phyloP scores from a whole-genome alignment of 53 echinoderm and acorn worm species.

The Astropecten irregularis region DNA sequence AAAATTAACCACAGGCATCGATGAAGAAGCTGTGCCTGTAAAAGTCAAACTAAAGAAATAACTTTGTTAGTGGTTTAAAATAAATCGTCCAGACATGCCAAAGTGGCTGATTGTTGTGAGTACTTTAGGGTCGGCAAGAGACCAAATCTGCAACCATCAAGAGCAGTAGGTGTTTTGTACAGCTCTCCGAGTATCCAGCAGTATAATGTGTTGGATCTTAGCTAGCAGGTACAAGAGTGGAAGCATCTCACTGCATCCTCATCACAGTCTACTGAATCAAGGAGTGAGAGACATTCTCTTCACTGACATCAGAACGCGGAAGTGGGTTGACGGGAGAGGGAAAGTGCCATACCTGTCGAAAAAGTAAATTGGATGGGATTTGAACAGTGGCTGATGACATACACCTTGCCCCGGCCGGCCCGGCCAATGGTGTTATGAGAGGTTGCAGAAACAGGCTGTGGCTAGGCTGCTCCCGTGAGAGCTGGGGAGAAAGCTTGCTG shows the following conservation, averaged over 20 bases:
- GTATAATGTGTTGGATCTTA: not conserved
- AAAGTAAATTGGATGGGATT: constrained; percentile 31
- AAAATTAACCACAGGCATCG: too few species aligned
- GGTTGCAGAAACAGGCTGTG: not conserved
- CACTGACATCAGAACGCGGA: too few species aligned
- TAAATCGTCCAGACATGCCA: too few species aligned
- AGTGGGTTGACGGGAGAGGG: too few species aligned
- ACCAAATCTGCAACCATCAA: too few species aligned
- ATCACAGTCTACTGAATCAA: not conserved
- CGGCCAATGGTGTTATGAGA: not conserved
- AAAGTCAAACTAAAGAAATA: too few species aligned
- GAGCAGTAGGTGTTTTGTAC: not conserved
- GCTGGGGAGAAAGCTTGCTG: not conserved
- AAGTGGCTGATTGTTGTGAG: too few species aligned
- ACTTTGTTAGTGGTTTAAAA: too few species aligned
- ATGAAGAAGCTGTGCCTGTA: too few species aligned
- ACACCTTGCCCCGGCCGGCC: not conserved
- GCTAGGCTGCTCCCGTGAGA: not conserved
- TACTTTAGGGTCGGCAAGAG: too few species aligned
- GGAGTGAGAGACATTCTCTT: not conserved
- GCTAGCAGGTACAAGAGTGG: not conserved
- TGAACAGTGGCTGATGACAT: constrained; percentile 31
- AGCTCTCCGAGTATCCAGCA: not conserved
- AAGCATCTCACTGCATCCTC: not conserved
- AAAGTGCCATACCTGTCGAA: constrained; percentile 29